phyloP scores from a whole-genome alignment of 2,113 vertebrate species.

The Hydropotes inermis region DNA sequence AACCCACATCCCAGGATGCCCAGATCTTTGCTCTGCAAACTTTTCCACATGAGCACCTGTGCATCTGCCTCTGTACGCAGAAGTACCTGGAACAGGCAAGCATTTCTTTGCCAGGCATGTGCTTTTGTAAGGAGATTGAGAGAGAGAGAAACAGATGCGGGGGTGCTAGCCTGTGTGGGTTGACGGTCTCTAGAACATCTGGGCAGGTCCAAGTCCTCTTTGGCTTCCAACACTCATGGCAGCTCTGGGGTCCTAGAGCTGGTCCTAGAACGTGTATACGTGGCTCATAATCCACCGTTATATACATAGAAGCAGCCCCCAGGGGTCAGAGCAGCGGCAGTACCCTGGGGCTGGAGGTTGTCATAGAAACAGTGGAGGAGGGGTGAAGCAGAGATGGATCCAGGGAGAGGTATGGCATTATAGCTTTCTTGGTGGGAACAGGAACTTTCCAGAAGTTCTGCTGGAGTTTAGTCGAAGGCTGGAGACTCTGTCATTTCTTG shows the following conservation, averaged over 20 bases:
- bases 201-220: not conserved
- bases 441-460: not conserved
- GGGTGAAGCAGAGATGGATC: not conserved
- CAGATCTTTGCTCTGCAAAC: not conserved
- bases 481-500: not conserved
- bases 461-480: not conserved
- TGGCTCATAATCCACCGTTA: not conserved
- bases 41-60: not conserved
- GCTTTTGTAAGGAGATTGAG: not conserved
- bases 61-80: not conserved
- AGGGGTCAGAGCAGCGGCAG: not conserved
- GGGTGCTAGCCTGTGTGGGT: not conserved
- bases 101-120: not conserved
- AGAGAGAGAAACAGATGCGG: not conserved
- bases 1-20: not conserved
- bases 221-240: not conserved
- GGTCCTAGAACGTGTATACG: fast-evolving
- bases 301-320: not conserved
- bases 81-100: not conserved
- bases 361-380: not conserved
- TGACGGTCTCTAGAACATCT: not conserved
- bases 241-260: not conserved
- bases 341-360: not conserved
- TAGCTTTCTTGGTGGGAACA: not conserved
- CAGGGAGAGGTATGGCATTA: not conserved